Conservation (phyloP, 2,113 vertebrate genomes). For the Ciconia stormi region DNA sequence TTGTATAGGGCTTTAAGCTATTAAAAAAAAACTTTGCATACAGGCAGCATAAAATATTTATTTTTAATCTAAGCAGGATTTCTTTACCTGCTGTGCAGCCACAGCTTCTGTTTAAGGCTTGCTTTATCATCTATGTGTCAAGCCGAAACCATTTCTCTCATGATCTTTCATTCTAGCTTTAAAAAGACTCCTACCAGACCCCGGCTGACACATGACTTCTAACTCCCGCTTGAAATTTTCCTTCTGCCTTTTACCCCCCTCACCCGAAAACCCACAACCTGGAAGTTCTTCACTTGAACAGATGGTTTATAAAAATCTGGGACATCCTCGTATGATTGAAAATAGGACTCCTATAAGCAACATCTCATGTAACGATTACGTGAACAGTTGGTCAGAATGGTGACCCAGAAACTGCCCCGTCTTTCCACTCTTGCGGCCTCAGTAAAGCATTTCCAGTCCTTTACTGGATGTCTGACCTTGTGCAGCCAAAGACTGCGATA, state of each 20-base stretch:
- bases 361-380: slow-evolving; percentile 21
- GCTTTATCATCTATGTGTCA: slow-evolving; percentile 51
- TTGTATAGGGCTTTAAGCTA: slow-evolving; percentile 11
- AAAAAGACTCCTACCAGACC: slow-evolving; percentile 34
- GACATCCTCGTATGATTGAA: background rate
- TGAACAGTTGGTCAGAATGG: slow-evolving; percentile 42
- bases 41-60: slow-evolving; percentile 65
- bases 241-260: background rate
- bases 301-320: slow-evolving; percentile 59
- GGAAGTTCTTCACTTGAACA: slow-evolving; percentile 55
- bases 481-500: background rate
- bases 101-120: slow-evolving; percentile 50
- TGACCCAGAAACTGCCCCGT: slow-evolving; percentile 55
- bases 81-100: slow-evolving; percentile 67
- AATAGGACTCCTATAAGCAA: slow-evolving; percentile 54
- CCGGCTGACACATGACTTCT: slow-evolving; percentile 23
- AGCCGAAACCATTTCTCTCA: slow-evolving; percentile 11
- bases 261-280: slow-evolving; percentile 17
- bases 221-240: background rate
- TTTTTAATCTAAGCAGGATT: slow-evolving; percentile 70
- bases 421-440: background rate
- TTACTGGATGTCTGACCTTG: background rate
- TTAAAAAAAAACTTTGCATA: slow-evolving; percentile 11
- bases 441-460: background rate
- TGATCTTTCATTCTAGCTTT: slow-evolving; percentile 11